A percentile compares a stretch with the other conserved stretches of the same genome.
Conservation (phyloP, 2,113 vertebrate species). For the Hirundichthys speculiger region DNA sequence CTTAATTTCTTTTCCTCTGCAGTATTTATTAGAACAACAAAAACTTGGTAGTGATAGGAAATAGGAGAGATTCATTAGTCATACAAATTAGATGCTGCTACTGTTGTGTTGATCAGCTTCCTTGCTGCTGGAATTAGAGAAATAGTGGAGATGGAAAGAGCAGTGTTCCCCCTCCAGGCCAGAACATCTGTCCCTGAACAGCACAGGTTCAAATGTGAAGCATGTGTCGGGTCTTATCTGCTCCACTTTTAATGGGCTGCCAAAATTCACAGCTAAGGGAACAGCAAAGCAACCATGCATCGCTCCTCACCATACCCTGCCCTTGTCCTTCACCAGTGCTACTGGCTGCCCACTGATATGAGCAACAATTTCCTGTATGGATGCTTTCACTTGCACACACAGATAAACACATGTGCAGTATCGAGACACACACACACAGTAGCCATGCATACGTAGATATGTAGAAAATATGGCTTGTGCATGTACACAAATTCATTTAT, state of each 20-base stretch:
- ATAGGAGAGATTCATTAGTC: slow-evolving; percentile 51
- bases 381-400: slow-evolving; percentile 7
- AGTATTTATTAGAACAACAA: slow-evolving; percentile 24
- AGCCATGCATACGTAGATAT: background rate
- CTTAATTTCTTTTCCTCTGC: slow-evolving; percentile 23
- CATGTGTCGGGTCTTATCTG: slow-evolving; percentile 67
- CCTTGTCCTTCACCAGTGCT: slow-evolving; percentile 28
- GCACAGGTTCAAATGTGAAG: slow-evolving; percentile 56
- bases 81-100: slow-evolving; percentile 59
- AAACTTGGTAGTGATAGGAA: slow-evolving; percentile 2
- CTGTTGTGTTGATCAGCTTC: slow-evolving; percentile 52
- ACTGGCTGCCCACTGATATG: slow-evolving; percentile 48
- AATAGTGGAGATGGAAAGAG: slow-evolving; percentile 48
- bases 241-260: slow-evolving; percentile 65
- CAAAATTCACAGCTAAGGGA: slow-evolving; percentile 52
- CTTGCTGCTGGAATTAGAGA: slow-evolving; percentile 47
- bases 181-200: slow-evolving; percentile 63
- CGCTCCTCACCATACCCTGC: slow-evolving; percentile 4
- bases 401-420: background rate
- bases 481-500: slow-evolving; percentile 1
- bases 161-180: slow-evolving; percentile 55
- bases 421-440: slow-evolving; percentile 1
- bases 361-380: slow-evolving; percentile 57
- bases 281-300: slow-evolving; percentile 41
- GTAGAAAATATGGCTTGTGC: slow-evolving; percentile 14